Evolutionary conservation across 1,140 invertebrate genomes (phyloP), one percentile per base, ranked within the genome.

Genomic region (Sitophilus oryzae): DNA sequence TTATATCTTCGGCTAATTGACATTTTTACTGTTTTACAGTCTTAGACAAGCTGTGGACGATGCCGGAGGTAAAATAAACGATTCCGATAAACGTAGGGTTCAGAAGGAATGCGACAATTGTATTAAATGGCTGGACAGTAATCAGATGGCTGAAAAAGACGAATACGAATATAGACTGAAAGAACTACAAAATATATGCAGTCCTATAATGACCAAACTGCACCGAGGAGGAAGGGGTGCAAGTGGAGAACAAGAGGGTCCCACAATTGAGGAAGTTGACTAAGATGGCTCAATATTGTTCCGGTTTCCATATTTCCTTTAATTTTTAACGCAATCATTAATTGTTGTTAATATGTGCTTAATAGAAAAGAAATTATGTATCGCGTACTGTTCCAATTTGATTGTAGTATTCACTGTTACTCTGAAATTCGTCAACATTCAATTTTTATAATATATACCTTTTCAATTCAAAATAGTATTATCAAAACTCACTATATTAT

Each of bases 111-210:
- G 82, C 58, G 73, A 81, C 18, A 65, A 68, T 16, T 72, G 70
- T 21, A 64, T 79, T 16, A 73, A 69, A 15, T 88, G 86, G 86
- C 65, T 89, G 16, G 84, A 89, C 59, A 65, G 66, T 11, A 87
- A 88, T 64, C 76, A 79, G 15, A 70, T 78, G 20, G 80, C 82
- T 8, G 72, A 81, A 21, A 78, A 76, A 57, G 80, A 83, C 41
- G 82, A 84, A 52, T 82, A 76, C 62, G 79, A 83, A 47, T 71
- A 77, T 47, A 76, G 77, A 43, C 70, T 77, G 61, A 67, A 75
- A 50, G 76, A 79, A 49, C 19, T 80, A 9, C 67, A 74, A 51
- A 71, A 65, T 30, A 64, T 73, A 6, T 80, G 76, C 57, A 68
- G 66, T 36, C 71, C 76, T 1, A 72, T 79, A 34, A 78, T 80